Conservation (phyloP, 2,797 vertebrate species). For the Hippocampus kuda region DNA sequence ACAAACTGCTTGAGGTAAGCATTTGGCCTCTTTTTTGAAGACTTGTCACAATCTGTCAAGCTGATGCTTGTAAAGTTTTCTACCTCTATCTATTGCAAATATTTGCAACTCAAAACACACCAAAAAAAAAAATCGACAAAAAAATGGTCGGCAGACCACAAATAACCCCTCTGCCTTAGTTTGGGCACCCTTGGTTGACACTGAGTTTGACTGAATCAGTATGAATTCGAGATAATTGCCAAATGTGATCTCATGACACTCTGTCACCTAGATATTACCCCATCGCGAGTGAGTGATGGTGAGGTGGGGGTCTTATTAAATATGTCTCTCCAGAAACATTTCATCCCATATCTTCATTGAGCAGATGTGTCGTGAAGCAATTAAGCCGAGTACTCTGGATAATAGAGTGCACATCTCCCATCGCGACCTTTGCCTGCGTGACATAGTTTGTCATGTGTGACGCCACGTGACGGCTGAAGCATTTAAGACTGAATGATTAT, state of each 20-base stretch:
- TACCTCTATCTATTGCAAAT: too few species aligned
- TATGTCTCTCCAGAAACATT: slow-evolving; percentile 15
- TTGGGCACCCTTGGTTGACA: not conserved
- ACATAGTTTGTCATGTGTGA: slow-evolving; percentile 25
- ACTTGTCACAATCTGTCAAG: too few species aligned
- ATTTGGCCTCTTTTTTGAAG: too few species aligned
- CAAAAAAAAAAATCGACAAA: too few species aligned
- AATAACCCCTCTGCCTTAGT: not conserved
- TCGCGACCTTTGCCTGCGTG: slow-evolving; percentile 37
- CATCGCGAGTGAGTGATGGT: not conserved
- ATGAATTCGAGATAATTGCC: slow-evolving; percentile 8
- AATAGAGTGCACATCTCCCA: slow-evolving; percentile 20
- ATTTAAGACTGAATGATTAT: not conserved
- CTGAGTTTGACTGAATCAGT: not conserved
- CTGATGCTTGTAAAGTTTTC: too few species aligned
- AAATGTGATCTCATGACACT: slow-evolving; percentile 4
- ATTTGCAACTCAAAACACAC: too few species aligned
- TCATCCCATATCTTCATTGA: slow-evolving; percentile 34
- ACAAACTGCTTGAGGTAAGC: too few species aligned
- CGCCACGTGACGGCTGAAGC: not conserved
- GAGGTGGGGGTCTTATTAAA: not conserved
- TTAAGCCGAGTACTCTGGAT: slow-evolving; percentile 34
- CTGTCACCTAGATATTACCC: not conserved
- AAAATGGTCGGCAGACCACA: not conserved
- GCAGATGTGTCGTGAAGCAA: slow-evolving; percentile 41